Evolutionary conservation across 1,140 invertebrate species (phyloP).

Genomic region (Dendrolimus kikuchii): DNA sequence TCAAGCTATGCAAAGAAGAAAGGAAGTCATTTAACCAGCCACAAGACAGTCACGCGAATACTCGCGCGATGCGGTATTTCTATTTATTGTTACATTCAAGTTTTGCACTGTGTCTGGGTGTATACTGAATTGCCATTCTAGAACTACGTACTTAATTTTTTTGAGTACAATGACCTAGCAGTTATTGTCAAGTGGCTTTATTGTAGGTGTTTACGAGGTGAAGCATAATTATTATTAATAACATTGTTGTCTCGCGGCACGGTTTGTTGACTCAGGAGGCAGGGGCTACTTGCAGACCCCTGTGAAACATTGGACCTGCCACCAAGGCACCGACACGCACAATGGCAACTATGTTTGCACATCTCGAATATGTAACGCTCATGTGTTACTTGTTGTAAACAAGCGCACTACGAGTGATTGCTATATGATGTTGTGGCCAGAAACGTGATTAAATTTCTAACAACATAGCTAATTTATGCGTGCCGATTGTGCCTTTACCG

Average conservation of each 20-base stretch:
- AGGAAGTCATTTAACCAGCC: conserved; percentile 58
- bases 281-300: conserved; percentile 34
- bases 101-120: no score
- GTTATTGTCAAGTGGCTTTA: neutral
- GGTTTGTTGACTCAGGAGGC: conserved; percentile 40
- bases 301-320: conserved; percentile 34
- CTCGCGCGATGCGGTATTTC: conserved; percentile 18
- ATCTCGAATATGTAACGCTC: conserved; percentile 28
- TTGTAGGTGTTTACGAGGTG: conserved; percentile 4
- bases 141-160: neutral
- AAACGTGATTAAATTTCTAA: conserved; percentile 49
- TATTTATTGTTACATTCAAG: conserved; percentile 29
- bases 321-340: conserved; percentile 38
- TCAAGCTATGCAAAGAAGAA: conserved; percentile 54
- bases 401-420: conserved; percentile 23
- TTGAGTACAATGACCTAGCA: no score
- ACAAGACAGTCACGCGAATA: conserved; percentile 44
- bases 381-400: conserved; percentile 1
- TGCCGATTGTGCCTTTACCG: conserved; percentile 9
- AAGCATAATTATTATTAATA: conserved; percentile 22
- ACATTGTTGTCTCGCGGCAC: conserved; percentile 27
- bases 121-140: neutral
- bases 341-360: conserved; percentile 45
- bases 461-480: conserved; percentile 35
- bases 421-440: conserved; percentile 35